Evolutionary conservation across 2,797 vertebrate genomes (phyloP), one percentile per base, ranked within the genome.

Genomic region (Psittacula echo): DNA sequence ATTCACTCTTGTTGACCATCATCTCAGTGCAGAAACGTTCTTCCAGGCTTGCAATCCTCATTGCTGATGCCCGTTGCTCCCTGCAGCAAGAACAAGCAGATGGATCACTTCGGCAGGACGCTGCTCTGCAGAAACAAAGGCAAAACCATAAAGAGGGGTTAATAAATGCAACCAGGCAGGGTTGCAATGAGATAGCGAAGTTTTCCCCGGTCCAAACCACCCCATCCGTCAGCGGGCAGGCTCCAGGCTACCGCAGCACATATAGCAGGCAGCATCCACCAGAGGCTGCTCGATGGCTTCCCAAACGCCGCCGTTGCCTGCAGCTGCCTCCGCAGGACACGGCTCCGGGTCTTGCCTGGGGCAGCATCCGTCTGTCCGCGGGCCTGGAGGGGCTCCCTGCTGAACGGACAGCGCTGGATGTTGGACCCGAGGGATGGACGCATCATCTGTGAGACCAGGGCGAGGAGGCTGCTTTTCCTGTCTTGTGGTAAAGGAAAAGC

Each of bases 251-350:
- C 34, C 58, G 34, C 42, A 42, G 65, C 41, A n/a, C 72, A 4
- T 30, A 86, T 23, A 39, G 85, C 81, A 76, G 60, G 60, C 64
- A 84, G 54, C 82, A 50, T 84, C 90, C 90, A 92, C 42, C 85
- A 92, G 90, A 88, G 90, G 90, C 79, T 92, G 90, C 90, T 92
- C 90, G 64, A 83, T 68, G 90, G 90, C 90, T 88, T 79, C 19
- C 13, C 21, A 13, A 92, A 74, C 67, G 14, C 5, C 21, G 27
- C 54, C 10, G 20, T 6, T 51, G 79, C 37, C 84, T 7, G 54
- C n/a, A 21, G 62, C 74, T 68, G 61, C 61, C 47, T 51, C 67
- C 29, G 0, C 73, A 1, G 93, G 47, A 17, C 44, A 8, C 11
- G 4, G 61, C 68, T 41, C 20, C 7, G 12, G 74, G 45, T 50